Percentiles rank a stretch among this genome's conserved stretches.
Evolutionary conservation across 2,888 invertebrate genomes (phyloP).

Genomic region (Drosophila anomalipes): DNA sequence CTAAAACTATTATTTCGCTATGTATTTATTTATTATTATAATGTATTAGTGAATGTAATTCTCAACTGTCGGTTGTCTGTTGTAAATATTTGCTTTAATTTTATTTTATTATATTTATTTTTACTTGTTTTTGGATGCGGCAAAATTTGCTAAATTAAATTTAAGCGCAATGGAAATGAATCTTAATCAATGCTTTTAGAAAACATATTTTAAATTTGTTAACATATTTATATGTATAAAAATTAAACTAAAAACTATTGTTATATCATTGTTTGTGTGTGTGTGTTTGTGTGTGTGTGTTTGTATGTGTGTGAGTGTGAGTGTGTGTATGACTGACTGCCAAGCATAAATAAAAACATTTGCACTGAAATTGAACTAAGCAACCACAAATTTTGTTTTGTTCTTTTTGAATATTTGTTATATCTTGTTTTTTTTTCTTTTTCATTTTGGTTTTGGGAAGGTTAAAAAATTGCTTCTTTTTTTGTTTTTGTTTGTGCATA

Average conservation of each 20-base stretch:
- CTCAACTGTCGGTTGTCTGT: slow-evolving; percentile 19
- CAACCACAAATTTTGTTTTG: slow-evolving; percentile 13
- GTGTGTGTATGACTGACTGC: slow-evolving; percentile 32
- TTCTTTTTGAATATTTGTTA: slow-evolving; percentile 4
- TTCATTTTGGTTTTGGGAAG: slow-evolving; percentile 74
- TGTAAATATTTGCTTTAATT: slow-evolving; percentile 3
- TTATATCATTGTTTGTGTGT: not conserved
- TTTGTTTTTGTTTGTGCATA: slow-evolving; percentile 43
- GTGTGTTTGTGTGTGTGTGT: slow-evolving; percentile 28
- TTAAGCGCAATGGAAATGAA: slow-evolving; percentile 56
- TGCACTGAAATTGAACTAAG: slow-evolving; percentile 34
- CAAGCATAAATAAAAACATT: slow-evolving; percentile 40
- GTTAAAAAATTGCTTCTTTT: slow-evolving; percentile 73
- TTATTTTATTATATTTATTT: slow-evolving; percentile 23
- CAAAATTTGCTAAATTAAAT: slow-evolving; percentile 63
- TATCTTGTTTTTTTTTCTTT: not conserved
- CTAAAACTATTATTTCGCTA: slow-evolving; percentile 81
- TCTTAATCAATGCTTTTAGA: slow-evolving; percentile 51
- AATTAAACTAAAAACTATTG: slow-evolving; percentile 12
- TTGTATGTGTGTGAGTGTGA: slow-evolving; percentile 22
- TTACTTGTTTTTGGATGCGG: slow-evolving; percentile 46
- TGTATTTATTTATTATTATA: slow-evolving; percentile 23
- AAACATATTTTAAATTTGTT: slow-evolving; percentile 33
- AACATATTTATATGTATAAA: slow-evolving; percentile 10
- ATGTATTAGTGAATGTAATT: slow-evolving; percentile 30